Evolutionary conservation across 1,140 invertebrate genomes (phyloP).

Genomic region (Bombus sibiricus): DNA sequence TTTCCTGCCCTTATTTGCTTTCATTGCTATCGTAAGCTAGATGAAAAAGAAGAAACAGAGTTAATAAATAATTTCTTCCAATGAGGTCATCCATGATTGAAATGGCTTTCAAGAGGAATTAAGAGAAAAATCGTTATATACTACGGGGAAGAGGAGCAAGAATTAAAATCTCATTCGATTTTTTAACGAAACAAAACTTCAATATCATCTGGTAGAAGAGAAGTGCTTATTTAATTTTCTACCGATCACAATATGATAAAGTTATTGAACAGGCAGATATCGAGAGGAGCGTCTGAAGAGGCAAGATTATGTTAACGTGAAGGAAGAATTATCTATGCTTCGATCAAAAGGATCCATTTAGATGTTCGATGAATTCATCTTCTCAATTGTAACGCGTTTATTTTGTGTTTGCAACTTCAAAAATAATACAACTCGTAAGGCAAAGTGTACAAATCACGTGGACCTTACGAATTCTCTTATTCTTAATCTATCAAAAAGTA

Average conservation of each 20-base stretch:
- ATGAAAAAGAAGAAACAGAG: background rate
- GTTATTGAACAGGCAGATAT: background rate
- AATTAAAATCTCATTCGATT: slow-evolving; percentile 13
- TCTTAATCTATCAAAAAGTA: fast-evolving
- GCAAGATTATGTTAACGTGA: background rate
- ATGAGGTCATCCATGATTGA: background rate
- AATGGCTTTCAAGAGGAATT: background rate
- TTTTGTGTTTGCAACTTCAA: no score
- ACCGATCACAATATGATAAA: background rate
- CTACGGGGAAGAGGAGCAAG: background rate
- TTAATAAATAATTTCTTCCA: background rate
- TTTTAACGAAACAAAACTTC: background rate
- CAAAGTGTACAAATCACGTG: no score
- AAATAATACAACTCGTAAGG: no score
- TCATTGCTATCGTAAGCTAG: background rate
- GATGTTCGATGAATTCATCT: background rate
- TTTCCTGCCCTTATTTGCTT: background rate
- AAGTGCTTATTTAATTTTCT: background rate
- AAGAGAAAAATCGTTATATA: background rate
- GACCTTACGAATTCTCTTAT: no score
- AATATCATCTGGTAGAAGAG: background rate
- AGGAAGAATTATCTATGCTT: background rate
- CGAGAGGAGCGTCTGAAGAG: background rate
- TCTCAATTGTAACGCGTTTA: background rate
- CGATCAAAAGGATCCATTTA: background rate